Evolutionary conservation across 2,797 vertebrate species (phyloP), one percentile per base, ranked within the genome.

Genomic region (Oryzias sinensis): DNA sequence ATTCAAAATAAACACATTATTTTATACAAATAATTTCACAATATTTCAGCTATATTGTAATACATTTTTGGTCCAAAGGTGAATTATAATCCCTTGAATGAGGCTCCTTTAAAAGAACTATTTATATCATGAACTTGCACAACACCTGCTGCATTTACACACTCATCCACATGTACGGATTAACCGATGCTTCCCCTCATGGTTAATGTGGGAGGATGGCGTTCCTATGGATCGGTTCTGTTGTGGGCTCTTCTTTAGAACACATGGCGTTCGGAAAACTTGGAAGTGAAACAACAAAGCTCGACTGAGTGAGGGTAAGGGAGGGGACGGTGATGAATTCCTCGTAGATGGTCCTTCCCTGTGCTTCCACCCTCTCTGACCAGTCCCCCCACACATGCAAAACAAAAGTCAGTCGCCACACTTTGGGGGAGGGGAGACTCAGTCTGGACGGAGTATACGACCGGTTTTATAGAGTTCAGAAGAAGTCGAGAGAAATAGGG

Each of bases 371-470:
- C 77, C 80, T 76, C 50, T 85, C 70, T 77, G 51, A 83, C 77
- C 76, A 53, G 29, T 67, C 71, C 77, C 83, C 70, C 64, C 59
- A 73, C 83, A 78, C 85, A 70, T 76, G 83, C 87, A 87, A 83
- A 87, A 90, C 81, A 89, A 88, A 90, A 90, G 84, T 90, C 83
- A 82, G 74, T 68, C 85, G 66, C 85, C 80, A 84, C 79, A 65
- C 80, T 81, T 74, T 83, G 87, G 90, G 90, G 91, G 88, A 90
- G 87, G 90, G 91, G 90, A 83, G 60, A 64, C 74, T 70, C 72
- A 76, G 79, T 88, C 88, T 87, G 84, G 88, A 81, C 80, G 47
- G 81, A 63, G 85, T 88, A 83, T 89, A 89, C 80, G 65, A 88
- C 88, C 68, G 74, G 85, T 89, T 91, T 90, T 87, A 79, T 80